Evolutionary conservation across 2,797 vertebrate genomes (phyloP).

Genomic region (Pipistrellus kuhlii): DNA sequence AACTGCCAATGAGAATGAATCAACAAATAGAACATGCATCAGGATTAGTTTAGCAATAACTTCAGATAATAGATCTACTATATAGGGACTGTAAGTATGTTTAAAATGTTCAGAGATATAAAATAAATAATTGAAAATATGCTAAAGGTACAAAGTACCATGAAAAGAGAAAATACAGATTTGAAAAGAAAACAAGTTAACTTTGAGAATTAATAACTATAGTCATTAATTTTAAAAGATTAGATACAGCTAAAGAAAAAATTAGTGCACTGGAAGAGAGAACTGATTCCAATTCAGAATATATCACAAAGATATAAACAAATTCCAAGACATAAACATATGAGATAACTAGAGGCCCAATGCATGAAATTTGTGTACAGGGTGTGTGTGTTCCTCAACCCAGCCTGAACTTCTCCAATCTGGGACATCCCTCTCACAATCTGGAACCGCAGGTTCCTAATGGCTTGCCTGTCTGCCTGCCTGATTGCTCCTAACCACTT

Average conservation of each 20-base stretch:
- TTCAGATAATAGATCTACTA: neutral
- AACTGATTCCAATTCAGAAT: constrained; percentile 26
- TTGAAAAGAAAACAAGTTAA: constrained; percentile 34
- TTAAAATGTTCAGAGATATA: constrained; percentile 25
- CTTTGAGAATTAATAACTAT: neutral
- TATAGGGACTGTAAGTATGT: neutral
- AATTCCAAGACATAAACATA: neutral
- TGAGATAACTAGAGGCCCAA: neutral
- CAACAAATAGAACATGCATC: neutral
- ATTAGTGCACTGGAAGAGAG: constrained; percentile 9
- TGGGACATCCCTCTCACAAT: too few species aligned
- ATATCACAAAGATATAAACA: constrained; percentile 12
- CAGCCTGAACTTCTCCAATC: too few species aligned
- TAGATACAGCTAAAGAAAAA: constrained; percentile 55
- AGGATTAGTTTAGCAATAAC: neutral
- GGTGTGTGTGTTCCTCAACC: too few species aligned
- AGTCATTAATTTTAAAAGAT: constrained; percentile 31
- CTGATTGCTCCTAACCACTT: too few species aligned
- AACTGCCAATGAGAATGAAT: neutral
- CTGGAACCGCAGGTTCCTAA: too few species aligned
- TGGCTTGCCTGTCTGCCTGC: too few species aligned
- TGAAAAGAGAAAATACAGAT: constrained; percentile 19
- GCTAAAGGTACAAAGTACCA: neutral
- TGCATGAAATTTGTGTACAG: too few species aligned
- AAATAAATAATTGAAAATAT: neutral